These are phyloP conservation scores for Mormyrus hasselquistii DNA, from an alignment of 2,797 vertebrate species.

Conservation along the genomic window DNA sequence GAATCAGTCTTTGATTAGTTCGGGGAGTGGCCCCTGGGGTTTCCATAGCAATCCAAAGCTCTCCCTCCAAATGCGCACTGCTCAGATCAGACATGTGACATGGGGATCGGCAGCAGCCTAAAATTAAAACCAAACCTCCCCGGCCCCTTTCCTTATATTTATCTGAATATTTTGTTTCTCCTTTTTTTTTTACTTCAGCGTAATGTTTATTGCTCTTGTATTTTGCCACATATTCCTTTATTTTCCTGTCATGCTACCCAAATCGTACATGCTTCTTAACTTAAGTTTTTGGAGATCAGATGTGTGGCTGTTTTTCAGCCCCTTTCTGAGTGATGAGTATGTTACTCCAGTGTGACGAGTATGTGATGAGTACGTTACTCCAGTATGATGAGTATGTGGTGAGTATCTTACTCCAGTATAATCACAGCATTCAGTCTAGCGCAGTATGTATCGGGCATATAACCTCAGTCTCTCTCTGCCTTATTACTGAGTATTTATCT, in stretches of 20 bases:
- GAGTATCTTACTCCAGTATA: slow-evolving; percentile 33
- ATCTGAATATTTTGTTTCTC: slow-evolving; percentile 47
- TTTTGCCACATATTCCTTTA: slow-evolving; percentile 20
- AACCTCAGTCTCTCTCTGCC: slow-evolving; percentile 12
- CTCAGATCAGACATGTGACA: slow-evolving; percentile 24
- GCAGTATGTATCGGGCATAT: slow-evolving; percentile 42
- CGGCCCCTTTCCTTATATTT: slow-evolving; percentile 49
- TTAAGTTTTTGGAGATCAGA: slow-evolving; percentile 1
- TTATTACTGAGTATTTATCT: slow-evolving; percentile 34
- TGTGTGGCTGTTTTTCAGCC: slow-evolving; percentile 35
- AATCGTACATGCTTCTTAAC: slow-evolving; percentile 31
- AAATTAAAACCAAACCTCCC: slow-evolving; percentile 35
- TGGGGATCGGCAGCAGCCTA: slow-evolving; percentile 27
- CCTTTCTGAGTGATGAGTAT: slow-evolving; percentile 35
- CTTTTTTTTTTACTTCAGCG: slow-evolving; percentile 34
- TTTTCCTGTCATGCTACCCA: slow-evolving; percentile 35
- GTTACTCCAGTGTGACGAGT: slow-evolving; percentile 29
- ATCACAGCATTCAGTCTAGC: slow-evolving; percentile 34
- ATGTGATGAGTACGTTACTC: slow-evolving; percentile 35
- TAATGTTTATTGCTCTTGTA: slow-evolving; percentile 10
- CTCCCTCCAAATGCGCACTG: slow-evolving; percentile 40
- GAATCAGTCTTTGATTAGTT: slow-evolving; percentile 32
- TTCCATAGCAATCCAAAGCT: not conserved
- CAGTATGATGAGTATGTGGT: slow-evolving; percentile 32
- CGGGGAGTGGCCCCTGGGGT: slow-evolving; percentile 34